Evolutionary conservation across 1,140 invertebrate genomes (phyloP), one percentile per base, ranked within the genome.

Genomic region (Dendroctonus valens): DNA sequence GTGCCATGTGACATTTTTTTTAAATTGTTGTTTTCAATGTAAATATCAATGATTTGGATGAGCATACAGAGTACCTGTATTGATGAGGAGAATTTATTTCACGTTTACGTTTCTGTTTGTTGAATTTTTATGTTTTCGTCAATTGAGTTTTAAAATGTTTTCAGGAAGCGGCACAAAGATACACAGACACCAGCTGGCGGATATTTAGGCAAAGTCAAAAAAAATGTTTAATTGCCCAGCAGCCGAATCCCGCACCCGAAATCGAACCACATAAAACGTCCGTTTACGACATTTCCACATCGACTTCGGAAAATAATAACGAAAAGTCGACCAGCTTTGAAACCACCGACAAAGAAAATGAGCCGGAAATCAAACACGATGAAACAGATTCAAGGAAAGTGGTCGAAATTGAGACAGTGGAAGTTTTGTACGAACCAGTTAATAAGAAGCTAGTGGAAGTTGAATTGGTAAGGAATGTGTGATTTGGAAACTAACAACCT

Each of bases 171-270:
- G 79, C 80, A 66, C 81, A 82, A 67, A 76, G 83, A 49, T 85
- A 83, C 69, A 82, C 83, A 50, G 83, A 85, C 71, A 85, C 83
- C n/a, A 84, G 83, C 72, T 84, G 83, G 83, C 82, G 82, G 72
- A 83, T 85, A 51, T 83, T 83, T 72, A 77, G 81, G 46, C 81
- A 80, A 64, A 83, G 82, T 81, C 72, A 78, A 50, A 80, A 79
- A 58, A 70, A 71, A 63, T 59, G 60, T 54, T 63, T 54, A 40
- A 46, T 63, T 26, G 41, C 51, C 14, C 42, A 38, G 5, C 65
- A 63, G 42, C 12, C 55, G 5, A 8, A 26, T 9, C 37, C 46
- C 11, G 14, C 49, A 59, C 37, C 58, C 14, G 58, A 61, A 49
- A 79, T 79, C 62, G 61, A 59, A 51, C 67, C 73, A 39, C 60